A percentile compares a stretch with the other conserved stretches of the same genome.
These are phyloP conservation scores for Masnerella sp. DNA, from an alignment of 2,888 invertebrate species.

Conservation along the genomic window DNA sequence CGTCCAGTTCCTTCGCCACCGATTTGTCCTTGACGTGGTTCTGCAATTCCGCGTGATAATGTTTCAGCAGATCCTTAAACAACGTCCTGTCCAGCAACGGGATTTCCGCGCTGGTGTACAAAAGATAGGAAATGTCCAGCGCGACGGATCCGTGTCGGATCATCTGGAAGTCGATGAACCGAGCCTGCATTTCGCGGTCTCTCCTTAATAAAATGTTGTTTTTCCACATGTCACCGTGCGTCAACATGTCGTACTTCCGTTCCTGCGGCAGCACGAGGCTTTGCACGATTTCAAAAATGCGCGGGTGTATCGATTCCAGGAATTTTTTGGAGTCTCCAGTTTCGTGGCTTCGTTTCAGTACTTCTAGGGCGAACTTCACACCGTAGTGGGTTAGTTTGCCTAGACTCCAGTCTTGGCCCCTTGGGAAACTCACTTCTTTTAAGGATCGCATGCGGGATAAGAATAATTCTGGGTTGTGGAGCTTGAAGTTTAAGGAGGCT, in stretches of 20 bases:
- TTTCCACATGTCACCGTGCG: conserved; percentile 70
- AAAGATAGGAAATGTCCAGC: conserved; percentile 69
- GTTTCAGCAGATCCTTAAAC: conserved; percentile 61
- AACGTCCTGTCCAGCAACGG: conserved; percentile 64
- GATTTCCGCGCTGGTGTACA: conserved; percentile 66
- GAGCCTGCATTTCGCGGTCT: too few relatives aligned
- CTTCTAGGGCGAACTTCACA: conserved; percentile 43
- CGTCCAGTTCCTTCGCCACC: too few relatives aligned
- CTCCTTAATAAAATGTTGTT: conserved; percentile 71
- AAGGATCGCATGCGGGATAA: conserved; percentile 59
- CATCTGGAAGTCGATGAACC: conserved; percentile 67
- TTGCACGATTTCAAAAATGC: conserved; percentile 47
- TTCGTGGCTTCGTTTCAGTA: background rate
- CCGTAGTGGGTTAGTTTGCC: conserved; percentile 58
- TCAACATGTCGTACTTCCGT: conserved; percentile 65
- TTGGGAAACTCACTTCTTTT: conserved; percentile 63
- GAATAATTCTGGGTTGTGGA: conserved; percentile 59
- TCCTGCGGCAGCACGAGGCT: conserved; percentile 38
- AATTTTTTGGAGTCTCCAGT: conserved; percentile 33
- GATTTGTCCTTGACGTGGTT: too few relatives aligned
- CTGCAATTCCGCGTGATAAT: conserved; percentile 63
- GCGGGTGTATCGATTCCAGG: conserved; percentile 35
- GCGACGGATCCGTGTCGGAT: conserved; percentile 66
- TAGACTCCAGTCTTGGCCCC: conserved; percentile 51
- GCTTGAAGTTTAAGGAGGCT: conserved; percentile 63